These are phyloP conservation scores for Fundulus diaphanus DNA, from an alignment of 2,797 vertebrate genomes.

Conservation along the genomic window DNA sequence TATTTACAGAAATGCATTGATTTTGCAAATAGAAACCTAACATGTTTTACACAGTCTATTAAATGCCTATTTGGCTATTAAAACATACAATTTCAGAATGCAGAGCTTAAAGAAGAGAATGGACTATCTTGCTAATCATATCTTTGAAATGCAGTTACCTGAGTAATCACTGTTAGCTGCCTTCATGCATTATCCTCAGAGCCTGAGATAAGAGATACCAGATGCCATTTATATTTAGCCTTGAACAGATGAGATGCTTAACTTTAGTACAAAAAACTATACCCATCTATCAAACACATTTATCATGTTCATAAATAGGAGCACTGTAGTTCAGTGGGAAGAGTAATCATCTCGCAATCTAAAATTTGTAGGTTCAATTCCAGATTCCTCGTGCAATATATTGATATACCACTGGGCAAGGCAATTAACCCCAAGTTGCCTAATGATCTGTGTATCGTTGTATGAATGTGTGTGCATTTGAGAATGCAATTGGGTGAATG, in stretches of 20 bases:
- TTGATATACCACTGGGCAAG: no score
- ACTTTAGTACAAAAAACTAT: slow-evolving; percentile 42
- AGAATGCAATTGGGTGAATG: no score
- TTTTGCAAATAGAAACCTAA: slow-evolving; percentile 26
- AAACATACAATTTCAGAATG: slow-evolving; percentile 44
- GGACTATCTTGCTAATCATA: slow-evolving; percentile 65
- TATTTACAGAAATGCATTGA: slow-evolving; percentile 27
- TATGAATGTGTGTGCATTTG: no score
- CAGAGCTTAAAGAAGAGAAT: slow-evolving; percentile 41
- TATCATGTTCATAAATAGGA: no score
- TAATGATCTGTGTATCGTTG: no score
- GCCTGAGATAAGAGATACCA: slow-evolving; percentile 54
- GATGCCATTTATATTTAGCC: slow-evolving; percentile 62
- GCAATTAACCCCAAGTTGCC: no score
- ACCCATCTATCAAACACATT: slow-evolving; percentile 19
- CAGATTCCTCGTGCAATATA: no score
- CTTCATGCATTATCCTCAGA: slow-evolving; percentile 50
- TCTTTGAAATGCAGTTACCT: slow-evolving; percentile 65
- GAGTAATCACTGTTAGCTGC: slow-evolving; percentile 47
- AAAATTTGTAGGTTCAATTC: no score
- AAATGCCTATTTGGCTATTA: slow-evolving; percentile 41
- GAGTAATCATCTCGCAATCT: no score
- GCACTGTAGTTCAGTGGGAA: no score
- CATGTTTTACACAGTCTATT: slow-evolving; percentile 29
- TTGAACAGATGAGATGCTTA: slow-evolving; percentile 46